Evolutionary conservation across 2,797 vertebrate genomes (phyloP).

Genomic region (Euphonia xanthogaster): DNA sequence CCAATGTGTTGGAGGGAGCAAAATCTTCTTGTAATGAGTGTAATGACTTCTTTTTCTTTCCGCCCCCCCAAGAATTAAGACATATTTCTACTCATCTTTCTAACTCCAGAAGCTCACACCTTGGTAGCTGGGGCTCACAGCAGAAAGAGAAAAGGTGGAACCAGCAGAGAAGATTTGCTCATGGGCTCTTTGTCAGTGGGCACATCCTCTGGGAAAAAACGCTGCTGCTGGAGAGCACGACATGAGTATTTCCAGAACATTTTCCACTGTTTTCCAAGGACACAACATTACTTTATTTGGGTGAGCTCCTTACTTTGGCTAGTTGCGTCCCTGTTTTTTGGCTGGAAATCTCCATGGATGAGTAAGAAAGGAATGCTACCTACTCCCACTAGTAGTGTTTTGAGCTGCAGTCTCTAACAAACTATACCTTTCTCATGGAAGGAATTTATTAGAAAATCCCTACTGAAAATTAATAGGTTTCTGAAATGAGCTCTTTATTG

Average conservation of each 20-base stretch:
- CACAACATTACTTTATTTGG: not conserved
- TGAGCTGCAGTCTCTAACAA: not conserved
- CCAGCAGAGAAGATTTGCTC: not conserved
- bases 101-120: not conserved
- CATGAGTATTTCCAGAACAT: not conserved
- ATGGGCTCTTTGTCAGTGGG: not conserved
- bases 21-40: not conserved
- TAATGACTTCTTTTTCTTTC: not conserved
- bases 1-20: not conserved
- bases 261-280: not conserved
- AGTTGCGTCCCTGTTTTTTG: not conserved
- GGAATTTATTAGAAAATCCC: conserved; percentile 2
- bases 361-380: conserved; percentile 1
- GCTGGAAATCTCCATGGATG: not conserved
- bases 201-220: not conserved
- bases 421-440: not conserved
- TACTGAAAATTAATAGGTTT: not conserved
- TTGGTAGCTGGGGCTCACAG: not conserved
- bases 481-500: not conserved
- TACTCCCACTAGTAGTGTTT: not conserved
- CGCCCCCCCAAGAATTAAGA: not conserved
- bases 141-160: not conserved
- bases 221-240: not conserved
- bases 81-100: not conserved
- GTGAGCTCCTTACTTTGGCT: conserved; percentile 7